phyloP scores from a whole-genome alignment of 2,113 vertebrate genomes.

The Irena cyanogastra region DNA sequence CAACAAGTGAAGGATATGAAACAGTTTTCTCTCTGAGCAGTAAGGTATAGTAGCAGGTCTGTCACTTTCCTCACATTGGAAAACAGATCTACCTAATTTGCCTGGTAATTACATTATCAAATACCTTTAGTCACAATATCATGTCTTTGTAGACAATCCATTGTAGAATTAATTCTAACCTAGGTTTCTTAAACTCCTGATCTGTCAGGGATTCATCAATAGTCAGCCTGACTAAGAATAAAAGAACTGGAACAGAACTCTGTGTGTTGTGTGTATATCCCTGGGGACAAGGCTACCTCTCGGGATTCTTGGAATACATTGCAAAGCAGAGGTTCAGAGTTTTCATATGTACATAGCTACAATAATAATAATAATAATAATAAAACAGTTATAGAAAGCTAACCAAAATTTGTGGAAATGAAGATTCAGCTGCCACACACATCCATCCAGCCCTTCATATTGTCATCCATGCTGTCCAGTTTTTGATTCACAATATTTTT shows the following conservation, averaged over 20 bases:
- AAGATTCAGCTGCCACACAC: not conserved
- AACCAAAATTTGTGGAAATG: not conserved
- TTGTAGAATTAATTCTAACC: not conserved
- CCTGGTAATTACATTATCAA: not conserved
- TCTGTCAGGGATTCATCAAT: not conserved
- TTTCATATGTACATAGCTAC: not conserved
- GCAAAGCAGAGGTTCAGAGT: not conserved
- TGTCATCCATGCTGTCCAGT: not conserved
- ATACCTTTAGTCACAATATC: not conserved
- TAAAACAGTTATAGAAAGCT: not conserved
- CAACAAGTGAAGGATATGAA: not conserved
- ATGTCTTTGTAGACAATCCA: not conserved
- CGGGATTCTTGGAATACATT: not conserved
- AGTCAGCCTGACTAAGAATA: not conserved
- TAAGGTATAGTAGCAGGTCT: not conserved
- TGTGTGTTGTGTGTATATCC: not conserved
- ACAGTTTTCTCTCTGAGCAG: not conserved
- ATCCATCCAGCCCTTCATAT: not conserved
- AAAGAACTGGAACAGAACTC: not conserved
- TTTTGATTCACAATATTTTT: not conserved
- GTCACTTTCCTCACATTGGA: not conserved
- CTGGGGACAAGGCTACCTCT: not conserved
- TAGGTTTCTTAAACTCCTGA: not conserved
- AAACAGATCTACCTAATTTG: not conserved
- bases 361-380: not conserved